A percentile compares a stretch with the other conserved stretches of the same genome.
phyloP scores from a whole-genome alignment of 2,888 invertebrate species.

The Meteorus cinctellus region DNA sequence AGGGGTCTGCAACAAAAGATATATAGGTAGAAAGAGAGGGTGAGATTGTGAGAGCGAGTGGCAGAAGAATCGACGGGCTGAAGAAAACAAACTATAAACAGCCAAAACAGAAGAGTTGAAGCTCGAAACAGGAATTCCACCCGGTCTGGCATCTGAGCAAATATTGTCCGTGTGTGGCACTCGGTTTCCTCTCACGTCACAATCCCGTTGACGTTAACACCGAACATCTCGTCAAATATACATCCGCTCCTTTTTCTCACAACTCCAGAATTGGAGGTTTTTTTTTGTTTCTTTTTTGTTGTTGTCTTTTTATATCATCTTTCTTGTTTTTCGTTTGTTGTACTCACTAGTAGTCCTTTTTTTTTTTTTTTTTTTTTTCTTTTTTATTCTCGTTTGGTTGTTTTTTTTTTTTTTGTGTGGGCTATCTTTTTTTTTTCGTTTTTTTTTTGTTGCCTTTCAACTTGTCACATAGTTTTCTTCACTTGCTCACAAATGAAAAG shows the following conservation, averaged over 20 bases:
- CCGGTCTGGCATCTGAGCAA: slow-evolving; percentile 45
- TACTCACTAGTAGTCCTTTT: not conserved
- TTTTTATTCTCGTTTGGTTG: no score
- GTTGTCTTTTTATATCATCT: slow-evolving; percentile 33
- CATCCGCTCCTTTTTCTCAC: slow-evolving; percentile 20
- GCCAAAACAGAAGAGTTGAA: slow-evolving; percentile 60
- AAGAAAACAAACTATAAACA: slow-evolving; percentile 53
- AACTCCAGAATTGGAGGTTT: slow-evolving; percentile 17
- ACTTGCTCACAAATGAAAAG: slow-evolving; percentile 19
- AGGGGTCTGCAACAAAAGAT: slow-evolving; percentile 11
- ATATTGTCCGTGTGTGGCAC: slow-evolving; percentile 54
- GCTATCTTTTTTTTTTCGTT: slow-evolving; percentile 13
- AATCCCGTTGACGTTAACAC: slow-evolving; percentile 45
- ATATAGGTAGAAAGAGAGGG: slow-evolving; percentile 12
- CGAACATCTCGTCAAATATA: slow-evolving; percentile 49
- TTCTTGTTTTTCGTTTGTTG: slow-evolving; percentile 20
- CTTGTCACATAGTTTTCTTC: slow-evolving; percentile 36
- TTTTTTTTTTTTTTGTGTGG: no score
- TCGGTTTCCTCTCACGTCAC: slow-evolving; percentile 55
- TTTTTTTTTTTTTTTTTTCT: slow-evolving; percentile 26
- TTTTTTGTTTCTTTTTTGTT: slow-evolving; percentile 34
- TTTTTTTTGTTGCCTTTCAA: slow-evolving; percentile 37
- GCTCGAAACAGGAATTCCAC: slow-evolving; percentile 58
- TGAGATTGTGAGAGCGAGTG: slow-evolving; percentile 11
- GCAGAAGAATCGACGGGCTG: slow-evolving; percentile 36